Evolutionary conservation across 2,113 vertebrate genomes (phyloP).

Genomic region (Halcyon malimbica): DNA sequence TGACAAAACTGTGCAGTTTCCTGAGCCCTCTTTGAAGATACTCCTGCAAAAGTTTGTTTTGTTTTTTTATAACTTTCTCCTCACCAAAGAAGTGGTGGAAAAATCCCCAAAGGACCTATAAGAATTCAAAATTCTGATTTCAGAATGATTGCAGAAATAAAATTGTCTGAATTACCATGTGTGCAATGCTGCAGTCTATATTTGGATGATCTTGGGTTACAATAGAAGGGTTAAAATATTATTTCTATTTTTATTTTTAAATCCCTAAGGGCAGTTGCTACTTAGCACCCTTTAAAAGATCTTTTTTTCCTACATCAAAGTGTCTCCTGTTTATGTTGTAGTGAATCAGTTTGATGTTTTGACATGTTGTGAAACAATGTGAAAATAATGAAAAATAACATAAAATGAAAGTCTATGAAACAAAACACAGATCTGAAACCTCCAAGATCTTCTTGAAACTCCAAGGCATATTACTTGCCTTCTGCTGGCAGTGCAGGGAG

Average conservation of each 20-base stretch:
- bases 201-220: background rate
- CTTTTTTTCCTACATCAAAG: slow-evolving; percentile 60
- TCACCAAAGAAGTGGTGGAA: background rate
- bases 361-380: slow-evolving; percentile 46
- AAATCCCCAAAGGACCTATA: background rate
- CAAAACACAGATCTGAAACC: background rate
- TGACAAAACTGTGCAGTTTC: background rate
- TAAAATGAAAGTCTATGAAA: background rate
- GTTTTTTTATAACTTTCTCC: background rate
- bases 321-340: slow-evolving; percentile 43
- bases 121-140: background rate
- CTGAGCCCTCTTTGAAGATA: background rate
- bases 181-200: accelerated
- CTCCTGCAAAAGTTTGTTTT: background rate
- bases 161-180: background rate
- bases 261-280: slow-evolving; percentile 44
- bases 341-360: slow-evolving; percentile 53
- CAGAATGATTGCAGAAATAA: background rate
- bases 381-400: slow-evolving; percentile 25
- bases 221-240: slow-evolving; percentile 34
- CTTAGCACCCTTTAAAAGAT: slow-evolving; percentile 57
- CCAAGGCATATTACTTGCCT: background rate
- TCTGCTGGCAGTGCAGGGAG: background rate
- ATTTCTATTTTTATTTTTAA: slow-evolving; percentile 60
- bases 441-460: background rate